Evolutionary conservation across 2,888 invertebrate species (phyloP), one percentile per base, ranked within the genome.

Genomic region (Hanleya hanleyi): DNA sequence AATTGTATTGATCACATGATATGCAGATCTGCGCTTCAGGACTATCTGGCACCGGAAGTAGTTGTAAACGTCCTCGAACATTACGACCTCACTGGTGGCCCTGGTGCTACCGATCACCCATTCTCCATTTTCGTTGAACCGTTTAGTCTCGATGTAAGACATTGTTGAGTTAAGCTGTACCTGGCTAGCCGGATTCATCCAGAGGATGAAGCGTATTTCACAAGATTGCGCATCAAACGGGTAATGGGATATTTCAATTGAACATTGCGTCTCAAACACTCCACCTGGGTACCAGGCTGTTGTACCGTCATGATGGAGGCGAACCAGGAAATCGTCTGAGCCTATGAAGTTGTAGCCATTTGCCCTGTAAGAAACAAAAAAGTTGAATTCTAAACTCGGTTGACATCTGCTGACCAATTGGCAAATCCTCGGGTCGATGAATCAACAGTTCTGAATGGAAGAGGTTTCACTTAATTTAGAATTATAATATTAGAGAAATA

Each of bases 1-100:
- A 22, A 57, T 32, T 29, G 57, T 57, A 9, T 57, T 57, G 57
- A 57, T 57, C 57, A 57, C 57, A 32, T 57, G 57, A 26, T 57
- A 57, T 15, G 57, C 57, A 29, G 57, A 2, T 57, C 57, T 4
- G 22, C 57, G 57, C 26, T 57, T 57, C 32, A 57, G 15, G 4
- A 4, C 4, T 2, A 57, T 22, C 57, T 7, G 22, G 22, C 15
- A 18, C 29, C 12, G 22, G 12, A 57, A 26, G 29, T 29, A 57
- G 26, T 32, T 57, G 57, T 57, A 57, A 1, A 26, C 15, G 57
- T 22, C 32, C 57, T 57, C 57, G 57, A 29, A 57, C 57, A 57
- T 4, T 18, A 57, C 29, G 29, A 12, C 29, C 1, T 22, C 32
- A 26, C 29, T 57, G 12, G 22, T 12, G 1, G 29, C 57, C 18